Conservation (phyloP, 2,113 vertebrate species). For the Sminthopsis crassicaudata region DNA sequence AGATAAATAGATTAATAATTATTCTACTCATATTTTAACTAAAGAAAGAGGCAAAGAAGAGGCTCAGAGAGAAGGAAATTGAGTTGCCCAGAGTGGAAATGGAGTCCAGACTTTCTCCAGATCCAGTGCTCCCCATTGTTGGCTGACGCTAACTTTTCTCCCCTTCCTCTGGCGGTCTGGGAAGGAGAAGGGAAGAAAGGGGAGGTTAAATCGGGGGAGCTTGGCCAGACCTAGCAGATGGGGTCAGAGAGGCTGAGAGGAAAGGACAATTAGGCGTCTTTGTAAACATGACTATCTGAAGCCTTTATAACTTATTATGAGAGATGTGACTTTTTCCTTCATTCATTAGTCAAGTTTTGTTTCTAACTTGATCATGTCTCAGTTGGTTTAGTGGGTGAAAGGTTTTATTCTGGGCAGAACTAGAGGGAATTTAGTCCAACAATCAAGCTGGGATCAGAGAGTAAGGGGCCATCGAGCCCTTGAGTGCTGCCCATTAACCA, state of each 20-base stretch:
- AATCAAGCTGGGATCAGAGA: neutral
- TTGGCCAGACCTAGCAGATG: neutral
- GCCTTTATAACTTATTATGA: neutral
- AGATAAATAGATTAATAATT: neutral
- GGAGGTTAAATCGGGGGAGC: neutral
- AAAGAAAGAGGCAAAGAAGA: neutral
- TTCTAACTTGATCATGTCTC: neutral
- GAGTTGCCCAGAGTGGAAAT: neutral
- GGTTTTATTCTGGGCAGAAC: neutral
- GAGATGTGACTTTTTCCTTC: neutral
- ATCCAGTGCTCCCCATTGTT: neutral
- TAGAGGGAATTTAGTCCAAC: neutral
- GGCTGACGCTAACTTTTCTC: neutral
- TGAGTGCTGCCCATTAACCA: neutral
- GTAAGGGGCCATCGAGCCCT: neutral
- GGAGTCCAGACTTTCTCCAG: neutral
- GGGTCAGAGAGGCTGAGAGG: neutral
- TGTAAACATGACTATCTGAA: neutral
- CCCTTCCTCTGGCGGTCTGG: neutral
- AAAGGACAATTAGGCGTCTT: neutral
- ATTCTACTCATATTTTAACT: neutral
- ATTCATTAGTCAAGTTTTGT: neutral
- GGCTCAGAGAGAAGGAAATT: neutral
- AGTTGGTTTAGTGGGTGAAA: neutral
- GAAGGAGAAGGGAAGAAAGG: neutral